These are phyloP conservation scores for Meloe dianella DNA, from an alignment of 2,888 invertebrate genomes.

Conservation along the genomic window DNA sequence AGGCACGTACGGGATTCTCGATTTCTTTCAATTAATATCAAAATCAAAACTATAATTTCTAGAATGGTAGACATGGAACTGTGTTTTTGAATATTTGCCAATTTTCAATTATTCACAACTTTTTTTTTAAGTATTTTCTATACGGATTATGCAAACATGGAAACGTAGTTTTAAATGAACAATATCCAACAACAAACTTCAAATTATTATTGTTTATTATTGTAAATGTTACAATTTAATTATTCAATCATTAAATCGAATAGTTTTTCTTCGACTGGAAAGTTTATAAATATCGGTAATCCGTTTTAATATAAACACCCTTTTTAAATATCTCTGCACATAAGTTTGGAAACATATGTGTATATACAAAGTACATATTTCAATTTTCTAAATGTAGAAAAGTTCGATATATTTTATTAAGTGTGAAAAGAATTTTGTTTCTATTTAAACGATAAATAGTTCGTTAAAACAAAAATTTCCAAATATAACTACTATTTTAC, in stretches of 20 bases:
- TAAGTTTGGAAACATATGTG: background rate
- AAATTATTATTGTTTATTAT: too few relatives aligned
- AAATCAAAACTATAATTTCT: too few relatives aligned
- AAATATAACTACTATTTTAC: too few relatives aligned
- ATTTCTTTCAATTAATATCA: too few relatives aligned
- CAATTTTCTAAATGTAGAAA: background rate
- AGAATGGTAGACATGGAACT: background rate
- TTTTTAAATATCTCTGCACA: background rate
- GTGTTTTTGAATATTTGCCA: background rate
- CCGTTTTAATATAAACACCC: background rate
- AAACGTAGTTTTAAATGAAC: too few relatives aligned
- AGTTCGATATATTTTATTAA: background rate
- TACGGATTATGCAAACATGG: too few relatives aligned
- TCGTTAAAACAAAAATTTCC: background rate
- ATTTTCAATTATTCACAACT: background rate
- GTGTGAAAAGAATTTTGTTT: background rate
- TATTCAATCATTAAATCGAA: too few relatives aligned
- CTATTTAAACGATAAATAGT: background rate
- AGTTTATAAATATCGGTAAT: background rate
- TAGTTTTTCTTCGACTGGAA: too few relatives aligned
- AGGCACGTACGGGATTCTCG: too few relatives aligned
- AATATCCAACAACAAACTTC: too few relatives aligned
- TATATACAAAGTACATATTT: background rate
- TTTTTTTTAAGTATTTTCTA: too few relatives aligned
- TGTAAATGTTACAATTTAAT: too few relatives aligned